phyloP scores from a whole-genome alignment of 2,888 invertebrate genomes.

The Zeuzera pyrina region DNA sequence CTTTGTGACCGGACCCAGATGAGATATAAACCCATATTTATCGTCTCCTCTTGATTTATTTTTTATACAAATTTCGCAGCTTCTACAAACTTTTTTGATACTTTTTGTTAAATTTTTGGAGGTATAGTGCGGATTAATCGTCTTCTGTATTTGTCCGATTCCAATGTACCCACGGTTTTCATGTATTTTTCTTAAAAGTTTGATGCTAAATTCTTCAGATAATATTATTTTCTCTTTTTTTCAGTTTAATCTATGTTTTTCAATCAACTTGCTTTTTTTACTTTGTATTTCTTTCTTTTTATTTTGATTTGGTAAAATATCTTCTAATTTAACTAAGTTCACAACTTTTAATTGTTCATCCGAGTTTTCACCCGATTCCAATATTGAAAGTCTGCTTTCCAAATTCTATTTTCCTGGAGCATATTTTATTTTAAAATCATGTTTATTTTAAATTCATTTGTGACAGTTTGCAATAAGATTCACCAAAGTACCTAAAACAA shows the following conservation, averaged over 20 bases:
- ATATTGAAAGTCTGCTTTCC: conserved; percentile 7
- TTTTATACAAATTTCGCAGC: not conserved
- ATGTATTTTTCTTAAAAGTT: conserved; percentile 2
- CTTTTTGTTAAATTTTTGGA: too few relatives aligned
- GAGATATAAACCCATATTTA: conserved; percentile 6
- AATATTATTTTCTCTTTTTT: too few relatives aligned
- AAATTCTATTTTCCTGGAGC: too few relatives aligned
- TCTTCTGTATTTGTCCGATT: too few relatives aligned
- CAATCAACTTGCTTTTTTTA: conserved; percentile 1
- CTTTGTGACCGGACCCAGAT: conserved; percentile 7
- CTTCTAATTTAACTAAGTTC: conserved; percentile 5
- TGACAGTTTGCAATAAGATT: not conserved
- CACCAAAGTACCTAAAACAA: not conserved
- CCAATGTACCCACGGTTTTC: too few relatives aligned
- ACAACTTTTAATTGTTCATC: conserved; percentile 3
- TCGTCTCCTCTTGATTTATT: conserved; percentile 6
- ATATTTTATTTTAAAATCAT: too few relatives aligned
- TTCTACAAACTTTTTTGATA: too few relatives aligned
- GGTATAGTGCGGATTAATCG: too few relatives aligned
- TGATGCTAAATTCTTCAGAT: conserved; percentile 3
- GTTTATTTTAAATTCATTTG: too few relatives aligned
- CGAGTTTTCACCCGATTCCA: not conserved
- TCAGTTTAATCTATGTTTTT: not conserved
- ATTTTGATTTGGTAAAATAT: conserved; percentile 6
- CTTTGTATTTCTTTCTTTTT: conserved; percentile 4